phyloP scores from a whole-genome alignment of 2,797 vertebrate genomes.

The Sebastes paucispinis region DNA sequence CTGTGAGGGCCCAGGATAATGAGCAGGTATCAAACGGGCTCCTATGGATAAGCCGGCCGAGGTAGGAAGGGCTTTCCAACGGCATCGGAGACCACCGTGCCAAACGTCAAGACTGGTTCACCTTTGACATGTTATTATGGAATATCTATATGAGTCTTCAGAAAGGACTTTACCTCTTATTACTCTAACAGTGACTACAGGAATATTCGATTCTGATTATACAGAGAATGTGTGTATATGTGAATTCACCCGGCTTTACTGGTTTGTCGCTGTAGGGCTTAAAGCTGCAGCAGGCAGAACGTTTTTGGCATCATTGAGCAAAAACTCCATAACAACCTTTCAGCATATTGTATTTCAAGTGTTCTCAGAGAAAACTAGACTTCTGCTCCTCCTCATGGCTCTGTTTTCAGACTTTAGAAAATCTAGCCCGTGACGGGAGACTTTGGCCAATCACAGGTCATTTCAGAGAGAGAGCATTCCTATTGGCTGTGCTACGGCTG shows the following conservation, averaged over 20 bases:
- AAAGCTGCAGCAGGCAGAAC: no score
- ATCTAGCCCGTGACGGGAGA: no score
- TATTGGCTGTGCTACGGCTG: no score
- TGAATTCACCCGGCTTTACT: background rate
- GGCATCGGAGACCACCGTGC: slow-evolving; percentile 63
- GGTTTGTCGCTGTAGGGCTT: background rate
- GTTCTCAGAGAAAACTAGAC: no score
- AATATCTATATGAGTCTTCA: background rate
- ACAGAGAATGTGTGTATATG: background rate
- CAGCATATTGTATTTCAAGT: no score
- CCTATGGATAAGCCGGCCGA: slow-evolving; percentile 61
- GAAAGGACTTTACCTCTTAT: background rate
- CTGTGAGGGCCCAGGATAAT: slow-evolving; percentile 78
- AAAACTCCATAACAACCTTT: no score
- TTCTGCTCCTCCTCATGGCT: no score
- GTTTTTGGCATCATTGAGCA: no score
- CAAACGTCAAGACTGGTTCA: slow-evolving; percentile 26
- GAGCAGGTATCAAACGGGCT: slow-evolving; percentile 81
- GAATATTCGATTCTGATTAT: background rate
- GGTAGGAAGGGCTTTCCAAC: slow-evolving; percentile 43
- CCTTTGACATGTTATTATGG: background rate
- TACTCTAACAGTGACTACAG: background rate
- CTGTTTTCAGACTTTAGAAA: no score
- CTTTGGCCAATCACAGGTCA: no score
- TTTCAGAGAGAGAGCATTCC: no score